Conservation (phyloP, 1,140 invertebrate genomes). For the Drosophila sucinea region DNA sequence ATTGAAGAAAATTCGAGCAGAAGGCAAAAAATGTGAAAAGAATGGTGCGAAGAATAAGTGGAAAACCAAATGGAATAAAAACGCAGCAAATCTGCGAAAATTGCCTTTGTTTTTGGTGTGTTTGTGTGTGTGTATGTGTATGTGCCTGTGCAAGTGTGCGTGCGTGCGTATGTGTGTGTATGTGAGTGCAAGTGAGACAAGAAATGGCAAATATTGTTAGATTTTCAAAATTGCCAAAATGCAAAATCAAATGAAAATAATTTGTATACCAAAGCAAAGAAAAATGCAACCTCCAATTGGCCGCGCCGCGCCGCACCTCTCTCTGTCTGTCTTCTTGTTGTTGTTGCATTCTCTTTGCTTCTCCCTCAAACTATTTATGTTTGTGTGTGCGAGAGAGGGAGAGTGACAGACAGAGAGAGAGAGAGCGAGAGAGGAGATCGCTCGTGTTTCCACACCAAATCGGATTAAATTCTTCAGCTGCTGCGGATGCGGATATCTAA, state of each 20-base stretch:
- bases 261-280: not conserved
- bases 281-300: conserved; percentile 27
- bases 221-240: conserved; percentile 51
- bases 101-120: conserved; percentile 26
- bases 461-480: conserved; percentile 62
- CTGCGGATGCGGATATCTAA: conserved; percentile 24
- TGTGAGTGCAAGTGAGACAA: conserved; percentile 29
- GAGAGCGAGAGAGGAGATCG: conserved; percentile 14
- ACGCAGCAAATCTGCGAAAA: conserved; percentile 18
- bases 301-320: conserved; percentile 40
- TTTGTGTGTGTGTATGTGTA: conserved; percentile 39
- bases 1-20: conserved; percentile 41
- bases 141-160: conserved; percentile 37
- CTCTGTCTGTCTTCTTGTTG: conserved; percentile 40
- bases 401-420: conserved; percentile 19
- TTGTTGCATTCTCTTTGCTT: conserved; percentile 35
- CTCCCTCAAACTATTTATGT: conserved; percentile 42
- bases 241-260: conserved; percentile 9
- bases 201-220: conserved; percentile 19
- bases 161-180: conserved; percentile 38
- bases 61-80: conserved; percentile 18
- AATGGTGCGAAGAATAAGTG: conserved; percentile 37
- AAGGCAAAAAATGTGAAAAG: conserved; percentile 44
- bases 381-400: conserved; percentile 3
- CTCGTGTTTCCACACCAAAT: conserved; percentile 48